Evolutionary conservation across 2,888 invertebrate species (phyloP).

Genomic region (Andricus curvator): DNA sequence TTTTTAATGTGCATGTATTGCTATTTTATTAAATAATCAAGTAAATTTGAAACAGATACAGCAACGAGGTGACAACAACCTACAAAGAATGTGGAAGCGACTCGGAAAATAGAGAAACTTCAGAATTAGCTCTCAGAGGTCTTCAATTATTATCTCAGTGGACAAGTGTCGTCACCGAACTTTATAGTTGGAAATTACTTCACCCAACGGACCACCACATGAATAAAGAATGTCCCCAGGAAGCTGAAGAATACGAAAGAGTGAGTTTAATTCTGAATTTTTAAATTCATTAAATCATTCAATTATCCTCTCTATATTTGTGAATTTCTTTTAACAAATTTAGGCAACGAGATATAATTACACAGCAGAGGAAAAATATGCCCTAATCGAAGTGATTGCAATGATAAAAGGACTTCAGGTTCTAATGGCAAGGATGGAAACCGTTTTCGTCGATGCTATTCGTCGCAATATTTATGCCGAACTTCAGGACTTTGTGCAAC

Average conservation of each 20-base stretch:
- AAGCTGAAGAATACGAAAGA: conserved; percentile 98
- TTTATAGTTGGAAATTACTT: conserved; percentile 98
- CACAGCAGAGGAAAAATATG: conserved; percentile 97
- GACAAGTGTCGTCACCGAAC: conserved; percentile 97
- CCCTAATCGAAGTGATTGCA: conserved; percentile 98
- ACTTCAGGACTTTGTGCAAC: conserved; percentile 97
- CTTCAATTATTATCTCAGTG: conserved; percentile 96
- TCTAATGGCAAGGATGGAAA: conserved; percentile 97
- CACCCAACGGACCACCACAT: conserved; percentile 98
- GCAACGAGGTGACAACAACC: conserved; percentile 89
- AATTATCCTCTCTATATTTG: background rate
- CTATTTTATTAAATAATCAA: conserved; percentile 11
- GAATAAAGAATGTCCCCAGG: conserved; percentile 95
- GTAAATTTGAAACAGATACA: conserved; percentile 65
- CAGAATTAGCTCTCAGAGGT: conserved; percentile 94
- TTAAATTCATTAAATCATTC: background rate
- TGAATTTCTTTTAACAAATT: conserved; percentile 17
- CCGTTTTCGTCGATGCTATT: conserved; percentile 95
- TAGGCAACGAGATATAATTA: conserved; percentile 98
- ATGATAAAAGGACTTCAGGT: conserved; percentile 99
- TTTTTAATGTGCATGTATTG: too few relatives aligned
- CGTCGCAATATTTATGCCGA: conserved; percentile 96
- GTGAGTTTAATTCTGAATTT: conserved; percentile 77
- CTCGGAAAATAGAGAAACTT: conserved; percentile 93
- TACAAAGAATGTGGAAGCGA: conserved; percentile 96